These are phyloP conservation scores for Cygnus buccinator DNA, from an alignment of 2,113 vertebrate genomes.

Conservation along the genomic window DNA sequence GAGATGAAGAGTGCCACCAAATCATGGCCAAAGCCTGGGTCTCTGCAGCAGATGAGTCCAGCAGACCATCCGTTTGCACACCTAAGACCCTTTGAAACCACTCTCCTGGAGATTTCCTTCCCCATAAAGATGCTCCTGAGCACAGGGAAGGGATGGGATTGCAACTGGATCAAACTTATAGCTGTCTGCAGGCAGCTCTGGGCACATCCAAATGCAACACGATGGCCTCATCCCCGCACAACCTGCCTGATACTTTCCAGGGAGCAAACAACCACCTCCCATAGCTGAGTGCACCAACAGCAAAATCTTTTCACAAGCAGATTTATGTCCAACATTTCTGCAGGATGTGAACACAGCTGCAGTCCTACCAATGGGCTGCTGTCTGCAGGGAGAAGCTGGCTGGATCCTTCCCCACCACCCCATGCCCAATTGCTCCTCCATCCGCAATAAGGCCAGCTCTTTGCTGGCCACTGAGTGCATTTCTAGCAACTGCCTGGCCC, in stretches of 20 bases:
- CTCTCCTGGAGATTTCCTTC: not conserved
- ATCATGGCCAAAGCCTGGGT: too few relatives aligned
- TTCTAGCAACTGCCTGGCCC: not conserved
- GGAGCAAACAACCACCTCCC: not conserved
- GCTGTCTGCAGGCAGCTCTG: rapidly evolving
- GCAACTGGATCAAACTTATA: not conserved
- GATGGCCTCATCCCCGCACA: too few relatives aligned
- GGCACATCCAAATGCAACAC: not conserved
- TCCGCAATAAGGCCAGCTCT: not conserved
- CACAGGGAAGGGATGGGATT: not conserved
- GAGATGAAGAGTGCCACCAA: not conserved
- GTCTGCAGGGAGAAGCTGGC: not conserved
- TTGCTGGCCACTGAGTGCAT: not conserved
- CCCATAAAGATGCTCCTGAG: not conserved
- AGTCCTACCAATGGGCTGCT: not conserved
- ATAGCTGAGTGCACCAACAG: not conserved
- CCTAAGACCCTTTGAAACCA: not conserved
- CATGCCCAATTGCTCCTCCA: not conserved
- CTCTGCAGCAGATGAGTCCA: not conserved
- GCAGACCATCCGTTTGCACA: not conserved
- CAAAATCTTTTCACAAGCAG: rapidly evolving
- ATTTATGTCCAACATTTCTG: not conserved
- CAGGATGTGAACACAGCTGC: rapidly evolving
- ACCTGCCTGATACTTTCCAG: not conserved
- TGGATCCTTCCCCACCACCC: rapidly evolving